Evolutionary conservation across 2,888 invertebrate genomes (phyloP).

Genomic region (Trachelus troglodyta): DNA sequence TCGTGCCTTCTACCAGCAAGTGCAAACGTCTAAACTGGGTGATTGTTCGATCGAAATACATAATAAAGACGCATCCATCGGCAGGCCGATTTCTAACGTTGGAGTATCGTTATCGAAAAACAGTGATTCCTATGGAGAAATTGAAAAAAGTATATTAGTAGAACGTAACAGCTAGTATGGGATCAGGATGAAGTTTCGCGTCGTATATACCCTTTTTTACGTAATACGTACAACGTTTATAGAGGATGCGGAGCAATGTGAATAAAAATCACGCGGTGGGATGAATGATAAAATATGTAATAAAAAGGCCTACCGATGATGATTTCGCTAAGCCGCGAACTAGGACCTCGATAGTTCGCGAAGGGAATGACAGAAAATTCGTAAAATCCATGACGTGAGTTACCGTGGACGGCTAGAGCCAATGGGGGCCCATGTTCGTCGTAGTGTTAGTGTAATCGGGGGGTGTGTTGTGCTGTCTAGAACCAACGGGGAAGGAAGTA

Average conservation of each 20-base stretch:
- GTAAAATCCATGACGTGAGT: slow-evolving; percentile 66
- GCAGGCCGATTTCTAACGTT: neutral
- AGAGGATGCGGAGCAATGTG: neutral
- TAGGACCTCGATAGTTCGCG: neutral
- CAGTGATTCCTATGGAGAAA: neutral
- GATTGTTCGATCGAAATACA: slow-evolving; percentile 8
- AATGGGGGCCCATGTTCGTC: slow-evolving; percentile 62
- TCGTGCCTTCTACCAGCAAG: slow-evolving; percentile 56
- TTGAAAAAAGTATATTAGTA: neutral
- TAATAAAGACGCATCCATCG: neutral
- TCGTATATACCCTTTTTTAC: neutral
- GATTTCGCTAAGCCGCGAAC: slow-evolving; percentile 3
- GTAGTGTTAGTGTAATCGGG: slow-evolving; percentile 65
- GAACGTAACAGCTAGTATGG: neutral
- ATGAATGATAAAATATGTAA: neutral
- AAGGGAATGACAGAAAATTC: neutral
- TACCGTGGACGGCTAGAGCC: slow-evolving; percentile 66
- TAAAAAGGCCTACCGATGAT: slow-evolving; percentile 41
- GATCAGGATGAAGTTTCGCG: neutral
- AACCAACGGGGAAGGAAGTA: slow-evolving; percentile 62
- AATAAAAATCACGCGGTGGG: neutral
- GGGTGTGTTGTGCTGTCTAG: slow-evolving; percentile 66
- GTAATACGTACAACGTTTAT: neutral
- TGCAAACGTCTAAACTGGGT: slow-evolving; percentile 37
- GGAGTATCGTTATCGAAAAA: neutral